Percentiles rank a stretch among this genome's conserved stretches.
phyloP scores from a whole-genome alignment of 2,113 vertebrate species.

The Platanista minor region DNA sequence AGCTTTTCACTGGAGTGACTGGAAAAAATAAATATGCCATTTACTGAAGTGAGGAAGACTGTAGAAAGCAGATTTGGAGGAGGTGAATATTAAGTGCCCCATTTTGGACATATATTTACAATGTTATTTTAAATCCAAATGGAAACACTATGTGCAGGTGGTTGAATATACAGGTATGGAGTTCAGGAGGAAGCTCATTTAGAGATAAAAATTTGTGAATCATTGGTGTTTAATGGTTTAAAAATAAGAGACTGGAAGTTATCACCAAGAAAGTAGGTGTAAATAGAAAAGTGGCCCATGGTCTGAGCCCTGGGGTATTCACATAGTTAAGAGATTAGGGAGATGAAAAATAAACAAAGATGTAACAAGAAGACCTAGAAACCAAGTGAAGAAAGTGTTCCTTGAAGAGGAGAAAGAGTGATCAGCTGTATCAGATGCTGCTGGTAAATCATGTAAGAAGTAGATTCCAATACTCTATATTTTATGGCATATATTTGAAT shows the following conservation, averaged over 20 bases:
- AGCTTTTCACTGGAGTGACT: background rate
- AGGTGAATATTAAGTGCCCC: background rate
- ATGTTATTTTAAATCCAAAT: constrained; percentile 32
- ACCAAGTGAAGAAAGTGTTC: background rate
- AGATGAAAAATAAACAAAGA: background rate
- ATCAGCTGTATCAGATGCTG: background rate
- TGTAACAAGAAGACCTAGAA: background rate
- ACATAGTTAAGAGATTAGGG: background rate
- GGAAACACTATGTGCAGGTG: background rate
- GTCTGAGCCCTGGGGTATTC: background rate
- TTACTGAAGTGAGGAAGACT: background rate
- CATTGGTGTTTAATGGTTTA: constrained; percentile 3
- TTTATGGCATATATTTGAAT: background rate
- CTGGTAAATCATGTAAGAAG: background rate
- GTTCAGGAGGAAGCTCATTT: background rate
- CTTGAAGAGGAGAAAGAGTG: background rate
- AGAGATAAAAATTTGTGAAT: background rate
- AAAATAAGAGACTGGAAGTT: background rate
- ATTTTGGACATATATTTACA: background rate
- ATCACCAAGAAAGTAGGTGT: background rate
- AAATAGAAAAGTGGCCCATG: background rate
- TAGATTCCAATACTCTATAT: background rate
- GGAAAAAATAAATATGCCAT: background rate
- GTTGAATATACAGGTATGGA: background rate
- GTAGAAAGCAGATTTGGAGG: background rate